phyloP scores from a whole-genome alignment of 1,140 invertebrate genomes.

The Cyclina sinensis region DNA sequence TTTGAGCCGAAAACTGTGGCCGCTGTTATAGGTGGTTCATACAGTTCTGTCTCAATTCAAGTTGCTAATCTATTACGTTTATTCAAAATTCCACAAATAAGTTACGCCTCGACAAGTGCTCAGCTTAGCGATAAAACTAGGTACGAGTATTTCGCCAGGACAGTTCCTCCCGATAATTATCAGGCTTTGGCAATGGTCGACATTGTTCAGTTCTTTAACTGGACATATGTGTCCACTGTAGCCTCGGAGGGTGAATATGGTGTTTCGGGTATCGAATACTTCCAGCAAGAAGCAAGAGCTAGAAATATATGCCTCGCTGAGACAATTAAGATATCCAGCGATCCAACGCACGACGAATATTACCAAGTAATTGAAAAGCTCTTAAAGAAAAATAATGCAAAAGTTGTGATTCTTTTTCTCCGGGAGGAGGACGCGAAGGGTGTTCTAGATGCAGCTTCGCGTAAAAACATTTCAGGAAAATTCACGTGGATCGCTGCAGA shows the following conservation, averaged over 20 bases:
- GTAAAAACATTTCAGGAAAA: slow-evolving; percentile 82
- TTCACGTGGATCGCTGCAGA: slow-evolving; percentile 93
- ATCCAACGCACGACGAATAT: slow-evolving; percentile 77
- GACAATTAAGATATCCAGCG: slow-evolving; percentile 87
- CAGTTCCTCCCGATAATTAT: slow-evolving; percentile 91
- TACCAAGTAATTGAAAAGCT: slow-evolving; percentile 88
- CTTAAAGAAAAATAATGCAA: slow-evolving; percentile 89
- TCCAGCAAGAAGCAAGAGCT: slow-evolving; percentile 81
- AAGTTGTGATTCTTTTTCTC: slow-evolving; percentile 91
- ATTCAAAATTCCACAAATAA: slow-evolving; percentile 92
- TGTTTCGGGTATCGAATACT: slow-evolving; percentile 87
- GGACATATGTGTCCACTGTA: slow-evolving; percentile 92
- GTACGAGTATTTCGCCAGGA: slow-evolving; percentile 92
- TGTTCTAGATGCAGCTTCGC: slow-evolving; percentile 87
- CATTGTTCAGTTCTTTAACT: slow-evolving; percentile 90
- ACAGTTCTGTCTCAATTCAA: slow-evolving; percentile 91
- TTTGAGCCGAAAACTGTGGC: slow-evolving; percentile 77
- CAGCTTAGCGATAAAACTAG: slow-evolving; percentile 88
- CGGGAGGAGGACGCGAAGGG: slow-evolving; percentile 91
- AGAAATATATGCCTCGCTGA: slow-evolving; percentile 84
- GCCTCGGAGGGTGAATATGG: slow-evolving; percentile 93
- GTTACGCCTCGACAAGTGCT: slow-evolving; percentile 92
- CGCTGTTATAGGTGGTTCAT: slow-evolving; percentile 82
- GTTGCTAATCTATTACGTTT: slow-evolving; percentile 89
- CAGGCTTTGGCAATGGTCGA: slow-evolving; percentile 93